Conservation (phyloP, 2,888 invertebrate genomes). For the Megastigmus dorsalis region DNA sequence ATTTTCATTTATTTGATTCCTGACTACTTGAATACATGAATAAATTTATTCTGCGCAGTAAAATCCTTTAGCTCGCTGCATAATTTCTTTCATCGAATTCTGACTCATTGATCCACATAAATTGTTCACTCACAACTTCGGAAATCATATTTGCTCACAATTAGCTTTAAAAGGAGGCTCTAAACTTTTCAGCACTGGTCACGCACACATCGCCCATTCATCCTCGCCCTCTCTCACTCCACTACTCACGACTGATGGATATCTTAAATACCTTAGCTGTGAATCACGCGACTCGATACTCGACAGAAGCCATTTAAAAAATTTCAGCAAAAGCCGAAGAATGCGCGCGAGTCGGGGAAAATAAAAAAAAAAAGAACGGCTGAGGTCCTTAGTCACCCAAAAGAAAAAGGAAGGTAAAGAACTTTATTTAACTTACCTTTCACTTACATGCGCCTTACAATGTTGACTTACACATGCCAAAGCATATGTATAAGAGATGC, state of each 20-base stretch:
- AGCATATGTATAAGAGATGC: slow-evolving; percentile 64
- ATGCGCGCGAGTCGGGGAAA: slow-evolving; percentile 4
- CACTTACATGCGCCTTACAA: slow-evolving; percentile 66
- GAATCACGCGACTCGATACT: neutral
- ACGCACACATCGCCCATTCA: too few species aligned
- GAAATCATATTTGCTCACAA: neutral
- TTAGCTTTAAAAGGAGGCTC: neutral
- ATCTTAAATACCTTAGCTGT: slow-evolving; percentile 7
- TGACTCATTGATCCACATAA: too few species aligned
- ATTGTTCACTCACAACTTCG: too few species aligned
- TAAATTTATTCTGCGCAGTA: too few species aligned
- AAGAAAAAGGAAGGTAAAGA: slow-evolving; percentile 12
- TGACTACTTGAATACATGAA: too few species aligned
- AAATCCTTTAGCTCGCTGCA: too few species aligned
- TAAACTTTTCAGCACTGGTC: too few species aligned
- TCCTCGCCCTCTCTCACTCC: too few species aligned
- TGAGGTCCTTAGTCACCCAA: slow-evolving; percentile 4
- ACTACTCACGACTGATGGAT: too few species aligned
- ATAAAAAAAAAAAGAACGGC: neutral
- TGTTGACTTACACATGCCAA: slow-evolving; percentile 68
- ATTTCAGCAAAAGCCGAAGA: slow-evolving; percentile 2
- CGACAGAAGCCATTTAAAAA: slow-evolving; percentile 12
- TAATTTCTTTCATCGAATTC: too few species aligned
- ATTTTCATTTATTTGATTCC: too few species aligned
- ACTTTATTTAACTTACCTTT: slow-evolving; percentile 69